Conservation (phyloP, 2,888 invertebrate genomes). For the Drosophila birchii region DNA sequence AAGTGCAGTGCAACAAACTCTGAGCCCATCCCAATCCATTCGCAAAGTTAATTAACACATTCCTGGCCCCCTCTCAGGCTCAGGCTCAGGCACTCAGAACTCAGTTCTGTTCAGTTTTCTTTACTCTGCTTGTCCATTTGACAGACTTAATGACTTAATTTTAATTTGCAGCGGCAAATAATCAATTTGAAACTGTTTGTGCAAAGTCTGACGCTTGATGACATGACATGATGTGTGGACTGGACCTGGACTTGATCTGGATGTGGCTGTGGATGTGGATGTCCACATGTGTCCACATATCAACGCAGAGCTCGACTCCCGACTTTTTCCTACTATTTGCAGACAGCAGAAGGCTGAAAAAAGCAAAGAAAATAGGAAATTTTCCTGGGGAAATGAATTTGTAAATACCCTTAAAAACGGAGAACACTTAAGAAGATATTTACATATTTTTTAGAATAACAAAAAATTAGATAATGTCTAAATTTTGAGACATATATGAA, state of each 20-base stretch:
- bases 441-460: too few species aligned
- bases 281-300: constrained; percentile 51
- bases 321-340: constrained; percentile 58
- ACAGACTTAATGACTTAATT: constrained; percentile 77
- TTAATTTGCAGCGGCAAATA: constrained; percentile 78
- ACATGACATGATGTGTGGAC: constrained; percentile 59
- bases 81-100: background rate
- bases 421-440: background rate
- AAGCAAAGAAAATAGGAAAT: constrained; percentile 5
- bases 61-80: constrained; percentile 18
- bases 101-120: constrained; percentile 12
- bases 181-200: constrained; percentile 80
- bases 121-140: constrained; percentile 44
- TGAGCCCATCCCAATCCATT: constrained; percentile 25
- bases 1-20: constrained; percentile 11
- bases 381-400: background rate
- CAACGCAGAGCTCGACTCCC: constrained; percentile 43
- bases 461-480: too few species aligned
- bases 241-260: constrained; percentile 28
- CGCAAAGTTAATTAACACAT: constrained; percentile 51
- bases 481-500: too few species aligned
- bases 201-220: constrained; percentile 79
- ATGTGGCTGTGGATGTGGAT: constrained; percentile 19
- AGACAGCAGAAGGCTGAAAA: constrained; percentile 28
- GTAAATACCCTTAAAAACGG: background rate